Evolutionary conservation across 1,140 invertebrate genomes (phyloP), one percentile per base, ranked within the genome.

Genomic region (Cheumatopsyche charites): DNA sequence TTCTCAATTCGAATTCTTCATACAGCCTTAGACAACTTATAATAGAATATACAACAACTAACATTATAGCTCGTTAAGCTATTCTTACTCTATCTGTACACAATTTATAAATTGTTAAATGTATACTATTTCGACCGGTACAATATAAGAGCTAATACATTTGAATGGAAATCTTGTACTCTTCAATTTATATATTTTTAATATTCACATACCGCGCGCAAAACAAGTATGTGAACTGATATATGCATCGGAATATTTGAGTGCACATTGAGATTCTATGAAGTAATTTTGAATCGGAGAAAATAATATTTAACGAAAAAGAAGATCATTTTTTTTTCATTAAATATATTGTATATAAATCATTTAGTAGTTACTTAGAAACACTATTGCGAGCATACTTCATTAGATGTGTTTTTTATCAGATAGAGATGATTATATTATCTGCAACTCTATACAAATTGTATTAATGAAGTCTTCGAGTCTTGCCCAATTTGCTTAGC

Each of bases 151-250:
- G 49, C 66, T 68, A 68, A 42, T 42, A 68, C 47, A 13, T 55
- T 55, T 68, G 66, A 68, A 58, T 68, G 66, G 49, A 68, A 68
- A 68, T 68, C 66, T 68, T 68, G 66, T 68, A 68, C 66, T 68
- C 49, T 68, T 68, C 36, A 68, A 68, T 68, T 55, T 68, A 68
- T 45, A 68, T 55, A 68, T 29, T 23, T 65, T 66, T 66, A 13
- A 42, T 17, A 63, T 52, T 52, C 47, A 19, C 23, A 62, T 63
- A 63, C 29, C n/a, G 42, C 29, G 62, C 42, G 29, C 23, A 62
- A 36, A 36, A 36, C 9, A 36, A 36, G 29, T 36, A 36, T 36
- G 29, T 36, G 29, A 36, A 36, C 29, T 36, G 29, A 36, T 36
- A 36, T 49, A 5, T 49, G 45, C 13, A 3, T 19, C 45, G 13